Conservation (phyloP, 2,797 vertebrate genomes). For the Coregonus sp. region DNA sequence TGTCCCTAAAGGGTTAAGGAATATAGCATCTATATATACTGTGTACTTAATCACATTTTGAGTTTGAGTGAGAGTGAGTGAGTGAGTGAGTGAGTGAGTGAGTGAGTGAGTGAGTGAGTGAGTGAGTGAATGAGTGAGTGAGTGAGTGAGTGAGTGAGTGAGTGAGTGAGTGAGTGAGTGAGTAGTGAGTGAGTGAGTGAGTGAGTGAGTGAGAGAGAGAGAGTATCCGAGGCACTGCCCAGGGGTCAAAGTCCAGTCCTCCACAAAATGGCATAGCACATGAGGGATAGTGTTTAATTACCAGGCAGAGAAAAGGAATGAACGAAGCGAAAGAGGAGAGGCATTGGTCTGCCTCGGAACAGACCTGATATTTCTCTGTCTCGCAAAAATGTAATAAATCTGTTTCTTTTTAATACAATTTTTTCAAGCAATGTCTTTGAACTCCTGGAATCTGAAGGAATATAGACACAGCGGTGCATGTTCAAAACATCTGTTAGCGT, state of each 20-base stretch:
- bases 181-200: too few species aligned
- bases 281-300: constrained; percentile 12
- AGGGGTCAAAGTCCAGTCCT: constrained; percentile 20
- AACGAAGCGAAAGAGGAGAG: constrained; percentile 18
- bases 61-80: background rate
- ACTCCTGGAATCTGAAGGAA: constrained; percentile 38
- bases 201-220: background rate
- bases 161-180: too few species aligned
- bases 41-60: background rate
- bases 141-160: too few species aligned
- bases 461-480: constrained; percentile 44
- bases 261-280: constrained; percentile 8
- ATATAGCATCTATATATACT: background rate
- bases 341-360: constrained; percentile 23
- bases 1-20: background rate
- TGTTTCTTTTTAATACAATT: constrained; percentile 48
- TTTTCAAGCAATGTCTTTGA: constrained; percentile 55
- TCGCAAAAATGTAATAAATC: too few species aligned
- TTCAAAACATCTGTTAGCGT: constrained; percentile 31
- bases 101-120: too few species aligned
- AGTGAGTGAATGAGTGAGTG: background rate
- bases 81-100: too few species aligned
- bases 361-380: background rate
- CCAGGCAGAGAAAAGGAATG: background rate
- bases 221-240: constrained; percentile 12